Evolutionary conservation across 1,140 invertebrate genomes (phyloP), one percentile per base, ranked within the genome.

Genomic region (Solenopsis invicta): DNA sequence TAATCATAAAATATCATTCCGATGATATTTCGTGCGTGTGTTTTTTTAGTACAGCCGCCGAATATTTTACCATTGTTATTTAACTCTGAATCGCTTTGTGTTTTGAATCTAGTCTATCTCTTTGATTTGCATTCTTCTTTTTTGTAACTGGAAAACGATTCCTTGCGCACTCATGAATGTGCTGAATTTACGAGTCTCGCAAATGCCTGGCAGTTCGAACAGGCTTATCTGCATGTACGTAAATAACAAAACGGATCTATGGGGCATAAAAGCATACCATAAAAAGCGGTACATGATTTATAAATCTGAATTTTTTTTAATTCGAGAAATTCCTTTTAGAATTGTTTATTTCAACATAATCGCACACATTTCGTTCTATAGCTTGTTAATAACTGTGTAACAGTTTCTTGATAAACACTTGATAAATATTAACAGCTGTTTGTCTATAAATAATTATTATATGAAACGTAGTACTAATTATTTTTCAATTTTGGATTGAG

Each of bases 201-300:
- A 67, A 67, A 67, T 37, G 24, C 21, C 21, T 54, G 29, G 4
- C 34, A 12, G 12, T 69, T 52, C 12, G 18, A 8, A n/a, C 12
- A 48, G 45, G 18, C 48, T 80, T 80, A 80, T 67, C 45, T 67
- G 10, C 48, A 21, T 52, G 12, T 37, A 16, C 16, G 13, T 50
- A 78, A 64, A 78, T 78, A 66, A 66, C 29, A 50, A 54, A 54
- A 69, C 48, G 48, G 13, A 69, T 54, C 12, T 54, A 8, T 62
- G 59, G 4, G 69, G 12, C 54, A 12, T 24, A 21, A 56, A 56
- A 56, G n/a, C 9, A 56, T 67, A 41, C 12, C n/a, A 29, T 69
- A 69, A 41, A 67, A 62, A 80, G 5, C 8, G 21, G 16, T 21
- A 41, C 12, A 21, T 45, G 52, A 48, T 66, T 67, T 54, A 54